phyloP scores from a whole-genome alignment of 2,113 vertebrate genomes.

The Bambusicola thoracicus region DNA sequence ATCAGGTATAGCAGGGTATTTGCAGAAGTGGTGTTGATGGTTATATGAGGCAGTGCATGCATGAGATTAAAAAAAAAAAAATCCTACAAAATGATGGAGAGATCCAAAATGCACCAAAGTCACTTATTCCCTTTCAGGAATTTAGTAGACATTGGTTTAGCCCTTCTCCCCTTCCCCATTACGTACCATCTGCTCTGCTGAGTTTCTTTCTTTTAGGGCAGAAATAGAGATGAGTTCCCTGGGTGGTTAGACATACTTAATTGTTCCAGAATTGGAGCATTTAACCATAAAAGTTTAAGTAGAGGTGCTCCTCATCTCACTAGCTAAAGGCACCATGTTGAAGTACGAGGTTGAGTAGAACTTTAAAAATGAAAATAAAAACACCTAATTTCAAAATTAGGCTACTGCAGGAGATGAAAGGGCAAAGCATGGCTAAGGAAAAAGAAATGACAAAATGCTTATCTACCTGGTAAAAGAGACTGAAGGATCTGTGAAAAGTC shows the following conservation, averaged over 20 bases:
- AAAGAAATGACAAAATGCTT: background rate
- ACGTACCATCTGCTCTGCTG: background rate
- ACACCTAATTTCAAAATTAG: background rate
- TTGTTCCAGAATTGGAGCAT: background rate
- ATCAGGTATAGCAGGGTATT: background rate
- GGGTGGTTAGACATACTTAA: background rate
- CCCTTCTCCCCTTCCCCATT: accelerated
- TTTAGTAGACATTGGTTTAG: background rate
- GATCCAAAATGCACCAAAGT: background rate
- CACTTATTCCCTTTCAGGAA: background rate
- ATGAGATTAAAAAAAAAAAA: background rate
- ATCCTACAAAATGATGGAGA: background rate
- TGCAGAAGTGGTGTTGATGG: background rate
- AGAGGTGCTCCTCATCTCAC: background rate
- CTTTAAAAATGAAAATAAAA: background rate
- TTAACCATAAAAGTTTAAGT: background rate
- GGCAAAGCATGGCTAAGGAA: background rate
- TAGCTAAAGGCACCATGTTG: background rate
- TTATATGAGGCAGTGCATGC: background rate
- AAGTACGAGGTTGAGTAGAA: background rate
- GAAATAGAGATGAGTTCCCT: background rate
- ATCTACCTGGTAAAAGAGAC: background rate
- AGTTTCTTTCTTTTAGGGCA: background rate
- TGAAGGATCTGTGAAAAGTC: background rate
- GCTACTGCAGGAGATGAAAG: background rate